Conservation (phyloP, 2,888 invertebrate genomes). For the Rhaphigaster nebulosa region DNA sequence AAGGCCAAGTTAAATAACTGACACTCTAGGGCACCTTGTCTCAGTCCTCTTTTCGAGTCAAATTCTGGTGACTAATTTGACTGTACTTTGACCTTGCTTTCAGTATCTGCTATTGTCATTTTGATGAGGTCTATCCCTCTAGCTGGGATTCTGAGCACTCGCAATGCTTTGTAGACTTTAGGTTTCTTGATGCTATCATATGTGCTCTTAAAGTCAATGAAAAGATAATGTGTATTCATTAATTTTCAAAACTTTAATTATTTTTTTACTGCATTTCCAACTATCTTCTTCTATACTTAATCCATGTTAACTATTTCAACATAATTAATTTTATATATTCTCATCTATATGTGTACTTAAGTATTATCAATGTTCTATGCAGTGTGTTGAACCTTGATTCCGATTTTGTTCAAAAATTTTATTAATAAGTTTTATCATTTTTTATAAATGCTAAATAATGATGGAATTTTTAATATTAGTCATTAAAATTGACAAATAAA, state of each 20-base stretch:
- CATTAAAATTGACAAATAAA: not conserved
- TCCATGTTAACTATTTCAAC: not conserved
- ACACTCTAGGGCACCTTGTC: no score
- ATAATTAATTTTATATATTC: not conserved
- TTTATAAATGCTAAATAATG: not conserved
- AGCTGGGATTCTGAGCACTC: no score
- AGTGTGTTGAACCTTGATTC: not conserved
- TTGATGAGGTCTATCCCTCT: no score
- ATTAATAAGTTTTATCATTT: not conserved
- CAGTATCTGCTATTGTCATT: no score
- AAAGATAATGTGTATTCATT: not conserved
- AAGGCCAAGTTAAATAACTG: no score
- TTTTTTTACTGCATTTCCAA: not conserved
- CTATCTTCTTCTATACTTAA: not conserved
- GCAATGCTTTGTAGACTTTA: no score
- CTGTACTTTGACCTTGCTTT: no score
- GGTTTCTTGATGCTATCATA: no score
- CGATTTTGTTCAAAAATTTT: not conserved
- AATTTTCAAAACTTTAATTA: not conserved
- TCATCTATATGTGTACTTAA: not conserved
- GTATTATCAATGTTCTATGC: not conserved
- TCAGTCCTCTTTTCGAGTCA: no score
- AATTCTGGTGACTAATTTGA: no score
- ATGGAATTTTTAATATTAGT: not conserved
- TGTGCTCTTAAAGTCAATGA: no score